Evolutionary conservation across 1,140 invertebrate species (phyloP).

Genomic region (Apis florea): DNA sequence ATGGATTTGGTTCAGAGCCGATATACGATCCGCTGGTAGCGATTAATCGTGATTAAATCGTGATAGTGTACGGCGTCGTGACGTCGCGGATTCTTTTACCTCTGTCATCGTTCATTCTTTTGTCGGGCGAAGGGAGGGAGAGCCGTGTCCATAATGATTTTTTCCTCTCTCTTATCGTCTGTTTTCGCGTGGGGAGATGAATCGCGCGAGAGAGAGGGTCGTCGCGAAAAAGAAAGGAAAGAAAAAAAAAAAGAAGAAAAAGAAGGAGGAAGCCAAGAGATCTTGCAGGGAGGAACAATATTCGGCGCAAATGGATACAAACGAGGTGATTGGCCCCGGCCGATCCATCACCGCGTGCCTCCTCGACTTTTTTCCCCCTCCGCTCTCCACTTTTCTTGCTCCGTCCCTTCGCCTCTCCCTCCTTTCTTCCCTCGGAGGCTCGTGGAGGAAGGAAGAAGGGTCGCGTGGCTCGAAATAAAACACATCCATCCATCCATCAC

Average conservation of each 20-base stretch:
- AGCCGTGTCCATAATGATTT: slow-evolving; percentile 25
- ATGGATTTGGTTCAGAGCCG: slow-evolving; percentile 1
- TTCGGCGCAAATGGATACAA: slow-evolving; percentile 75
- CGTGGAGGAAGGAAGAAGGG: slow-evolving; percentile 5
- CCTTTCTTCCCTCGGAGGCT: not conserved
- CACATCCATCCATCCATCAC: slow-evolving; percentile 67
- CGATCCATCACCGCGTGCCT: slow-evolving; percentile 68
- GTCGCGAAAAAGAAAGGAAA: accelerated
- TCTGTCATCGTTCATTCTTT: slow-evolving; percentile 49
- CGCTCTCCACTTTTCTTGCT: slow-evolving; percentile 24
- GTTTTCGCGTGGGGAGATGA: slow-evolving; percentile 55
- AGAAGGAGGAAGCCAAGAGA: slow-evolving; percentile 32
- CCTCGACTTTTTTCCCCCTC: slow-evolving; percentile 45
- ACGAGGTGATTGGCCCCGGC: slow-evolving; percentile 71
- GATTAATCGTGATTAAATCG: slow-evolving; percentile 61
- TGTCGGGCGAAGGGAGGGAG: too few species aligned
- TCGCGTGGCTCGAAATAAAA: slow-evolving; percentile 59
- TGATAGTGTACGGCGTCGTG: slow-evolving; percentile 36
- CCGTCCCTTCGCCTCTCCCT: slow-evolving; percentile 15
- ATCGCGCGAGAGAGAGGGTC: slow-evolving; percentile 42
- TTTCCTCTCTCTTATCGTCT: slow-evolving; percentile 10
- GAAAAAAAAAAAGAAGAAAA: slow-evolving; percentile 8
- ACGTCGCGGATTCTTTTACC: slow-evolving; percentile 49
- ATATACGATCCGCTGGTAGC: slow-evolving; percentile 15
- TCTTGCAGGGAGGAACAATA: slow-evolving; percentile 69